phyloP scores from a whole-genome alignment of 2,113 vertebrate species.

The Osmerus eperlanus region DNA sequence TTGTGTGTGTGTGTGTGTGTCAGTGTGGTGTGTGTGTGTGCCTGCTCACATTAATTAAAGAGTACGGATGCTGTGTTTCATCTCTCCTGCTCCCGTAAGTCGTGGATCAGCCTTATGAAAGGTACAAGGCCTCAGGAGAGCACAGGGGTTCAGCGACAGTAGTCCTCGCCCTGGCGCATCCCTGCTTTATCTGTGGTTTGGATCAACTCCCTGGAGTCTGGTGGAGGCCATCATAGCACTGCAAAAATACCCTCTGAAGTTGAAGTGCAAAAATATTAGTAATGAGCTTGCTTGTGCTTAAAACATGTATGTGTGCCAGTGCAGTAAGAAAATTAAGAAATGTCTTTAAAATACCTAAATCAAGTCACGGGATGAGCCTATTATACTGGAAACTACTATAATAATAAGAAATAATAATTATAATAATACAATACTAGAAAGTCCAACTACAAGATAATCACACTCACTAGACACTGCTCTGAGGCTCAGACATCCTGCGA shows the following conservation, averaged over 20 bases:
- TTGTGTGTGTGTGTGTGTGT: background rate
- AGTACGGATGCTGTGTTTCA: conserved; percentile 59
- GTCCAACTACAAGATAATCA: too few species aligned
- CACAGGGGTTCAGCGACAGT: conserved; percentile 1
- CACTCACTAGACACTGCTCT: too few species aligned
- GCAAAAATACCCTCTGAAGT: background rate
- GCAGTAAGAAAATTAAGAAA: too few species aligned
- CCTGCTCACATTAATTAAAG: conserved; percentile 72
- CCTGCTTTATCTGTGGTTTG: conserved; percentile 25
- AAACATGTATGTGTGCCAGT: too few species aligned
- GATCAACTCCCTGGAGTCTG: conserved; percentile 22
- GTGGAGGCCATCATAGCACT: conserved; percentile 14
- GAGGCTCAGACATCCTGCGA: too few species aligned
- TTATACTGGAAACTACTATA: too few species aligned
- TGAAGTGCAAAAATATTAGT: background rate
- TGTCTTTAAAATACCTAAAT: too few species aligned
- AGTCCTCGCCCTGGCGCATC: conserved; percentile 29
- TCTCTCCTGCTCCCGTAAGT: conserved; percentile 32
- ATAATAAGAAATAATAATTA: too few species aligned
- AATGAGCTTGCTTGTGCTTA: too few species aligned
- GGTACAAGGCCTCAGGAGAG: conserved; percentile 16
- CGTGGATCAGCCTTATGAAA: conserved; percentile 60
- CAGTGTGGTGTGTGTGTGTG: conserved; percentile 36
- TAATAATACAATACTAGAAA: too few species aligned
- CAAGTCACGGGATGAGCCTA: too few species aligned